Evolutionary conservation across 2,888 invertebrate species (phyloP), one percentile per base, ranked within the genome.

Genomic region (Aleiodes alternator): DNA sequence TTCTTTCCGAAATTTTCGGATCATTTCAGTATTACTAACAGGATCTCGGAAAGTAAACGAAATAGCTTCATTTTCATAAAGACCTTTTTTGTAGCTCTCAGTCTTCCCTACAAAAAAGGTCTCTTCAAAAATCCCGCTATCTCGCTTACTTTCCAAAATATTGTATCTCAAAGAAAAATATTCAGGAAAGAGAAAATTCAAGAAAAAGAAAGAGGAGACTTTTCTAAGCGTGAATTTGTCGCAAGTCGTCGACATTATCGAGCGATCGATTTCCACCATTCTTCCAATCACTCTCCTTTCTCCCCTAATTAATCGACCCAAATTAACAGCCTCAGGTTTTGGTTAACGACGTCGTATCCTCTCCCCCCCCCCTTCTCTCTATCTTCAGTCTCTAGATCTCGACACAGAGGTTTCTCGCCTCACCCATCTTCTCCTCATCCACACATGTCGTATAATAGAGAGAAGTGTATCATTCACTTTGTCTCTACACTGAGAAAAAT

Each of bases 241-340:
- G 72, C 73, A 57, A 51, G 55, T 77, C 56, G 69, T 56, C 29
- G 51, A 55, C 59, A 61, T 31, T 66, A 64, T 64, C 64, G 74
- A 72, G n/a, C 57, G 6, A 53, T 59, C 51, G 68, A 48, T 68
- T 53, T 64, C 79, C 79, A 76, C 76, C 79, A 75, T 75, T 73
- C 66, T 73, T 23, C 43, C 56, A 55, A 59, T 55, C 70, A 68
- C 56, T 64, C 69, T 56, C 34, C 50, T 48, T 68, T 61, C 72
- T 72, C 59, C 73, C 48, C 76, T 79, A 78, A 80, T 80, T 80
- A 79, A 80, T 80, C 76, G 77, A 74, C 74, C 80, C 77, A 76
- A 78, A 79, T 80, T 80, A 80, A 78, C 79, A 78, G 73, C 74
- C 78, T 77, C 76, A 14, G 43, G 64, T 43, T 48, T 48, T 64